phyloP scores from a whole-genome alignment of 1,140 invertebrate species.

The Trichonephila clavipes region DNA sequence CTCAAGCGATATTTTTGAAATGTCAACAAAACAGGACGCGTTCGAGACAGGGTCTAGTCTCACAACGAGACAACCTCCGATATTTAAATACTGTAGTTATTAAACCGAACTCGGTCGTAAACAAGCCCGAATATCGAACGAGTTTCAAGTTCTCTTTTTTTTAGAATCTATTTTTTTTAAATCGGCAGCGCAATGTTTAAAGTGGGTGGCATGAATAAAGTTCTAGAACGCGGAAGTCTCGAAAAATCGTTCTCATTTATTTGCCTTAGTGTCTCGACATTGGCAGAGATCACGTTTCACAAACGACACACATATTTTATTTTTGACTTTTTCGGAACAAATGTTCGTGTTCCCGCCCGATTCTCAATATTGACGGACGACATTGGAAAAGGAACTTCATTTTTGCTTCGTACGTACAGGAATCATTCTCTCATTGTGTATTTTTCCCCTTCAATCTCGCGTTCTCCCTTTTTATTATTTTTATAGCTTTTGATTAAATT shows the following conservation, averaged over 20 bases:
- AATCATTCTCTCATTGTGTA: not conserved
- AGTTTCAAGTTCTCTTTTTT: not conserved
- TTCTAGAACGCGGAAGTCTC: constrained; percentile 62
- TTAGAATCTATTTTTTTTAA: not conserved
- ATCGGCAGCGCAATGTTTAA: not conserved
- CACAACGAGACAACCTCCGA: not conserved
- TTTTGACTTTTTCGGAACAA: not conserved
- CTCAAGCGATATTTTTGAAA: not conserved
- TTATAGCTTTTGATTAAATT: constrained; percentile 67
- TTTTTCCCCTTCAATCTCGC: not conserved
- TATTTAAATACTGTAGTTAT: constrained; percentile 15
- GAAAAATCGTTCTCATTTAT: constrained; percentile 56
- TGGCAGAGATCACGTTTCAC: constrained; percentile 53
- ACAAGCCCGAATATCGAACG: constrained; percentile 2
- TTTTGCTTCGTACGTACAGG: not conserved
- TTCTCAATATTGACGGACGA: constrained; percentile 44
- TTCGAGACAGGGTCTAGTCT: not conserved
- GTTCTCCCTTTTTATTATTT: not conserved
- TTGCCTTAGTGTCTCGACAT: constrained; percentile 37
- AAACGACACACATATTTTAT: not conserved
- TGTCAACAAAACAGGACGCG: constrained; percentile 21
- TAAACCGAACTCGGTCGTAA: not conserved
- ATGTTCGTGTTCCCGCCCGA: not conserved
- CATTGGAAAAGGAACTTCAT: not conserved
- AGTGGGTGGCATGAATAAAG: constrained; percentile 38